Base-by-base conservation (phyloP, 1,140 invertebrate species). In the Cydia fagiglandana region DNA sequence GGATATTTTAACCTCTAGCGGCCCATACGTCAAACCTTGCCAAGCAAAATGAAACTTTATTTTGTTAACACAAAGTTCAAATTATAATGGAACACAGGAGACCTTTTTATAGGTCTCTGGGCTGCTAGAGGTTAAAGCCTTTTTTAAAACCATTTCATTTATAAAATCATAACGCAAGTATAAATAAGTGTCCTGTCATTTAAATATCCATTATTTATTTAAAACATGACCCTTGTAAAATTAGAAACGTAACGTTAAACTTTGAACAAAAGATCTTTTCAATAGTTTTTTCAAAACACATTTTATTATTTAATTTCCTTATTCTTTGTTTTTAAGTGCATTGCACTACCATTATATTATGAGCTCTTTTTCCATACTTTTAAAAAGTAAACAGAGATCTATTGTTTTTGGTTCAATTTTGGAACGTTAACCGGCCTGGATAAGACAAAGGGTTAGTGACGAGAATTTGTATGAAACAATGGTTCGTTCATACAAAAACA, bases 401-500 rank as follows among this genome's bases (percentile, higher is more conserved):
- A 34, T 66, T 66, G 64, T 38, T 28, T 5, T 15, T 28, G 30
- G 28, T 28, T n/a, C 0, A 4, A 30, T 66, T 34, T 66, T 66
- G 64, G 64, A 15, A 28, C 64, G 15, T 66, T 66, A 66, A 66
- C 64, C 64, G 64, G 6, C 64, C 28, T n/a, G 30, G 28, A 9
- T 64, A 66, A n/a, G 6, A 66, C 64, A 66, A 66, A 30, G 64
- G 24, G 24, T 66, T 66, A 34, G 4, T 66, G 64, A 66, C 13
- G 64, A 66, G 38, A 66, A 66, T 66, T 30, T 30, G 28, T 53
- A 53, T 53, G 28, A 34, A 30, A 66, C 28, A 64, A 64, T 61
- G n/a, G n/a, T 64, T 30, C 38, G 17, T 66, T 66, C 50, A n/a
- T n/a, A 53, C 50, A 17, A 53, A 53, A 53, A 53, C n/a, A 53